Percentiles rank a stretch among this genome's conserved stretches.
Evolutionary conservation across 2,797 vertebrate species (phyloP).

Genomic region (Antrozous pallidus): DNA sequence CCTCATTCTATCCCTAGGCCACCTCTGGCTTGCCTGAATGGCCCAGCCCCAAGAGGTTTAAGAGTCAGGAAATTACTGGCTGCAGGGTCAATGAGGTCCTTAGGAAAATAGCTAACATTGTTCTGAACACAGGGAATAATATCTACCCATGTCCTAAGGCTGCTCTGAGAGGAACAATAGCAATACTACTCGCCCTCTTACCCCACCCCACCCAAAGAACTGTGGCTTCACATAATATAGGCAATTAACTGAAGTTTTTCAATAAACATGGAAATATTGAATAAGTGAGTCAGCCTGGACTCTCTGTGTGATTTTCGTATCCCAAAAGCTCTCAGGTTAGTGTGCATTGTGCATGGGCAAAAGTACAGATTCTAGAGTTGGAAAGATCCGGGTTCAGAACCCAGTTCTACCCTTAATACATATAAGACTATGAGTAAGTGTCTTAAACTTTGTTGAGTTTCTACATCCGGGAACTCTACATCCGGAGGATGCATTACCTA

Average conservation of each 20-base stretch:
- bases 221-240: neutral
- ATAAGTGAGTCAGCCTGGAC: neutral
- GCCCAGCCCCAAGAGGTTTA: neutral
- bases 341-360: neutral
- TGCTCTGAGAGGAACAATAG: conserved; percentile 1
- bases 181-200: neutral
- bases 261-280: neutral
- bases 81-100: conserved; percentile 14
- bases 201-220: neutral
- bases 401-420: neutral
- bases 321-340: neutral
- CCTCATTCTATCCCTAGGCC: neutral
- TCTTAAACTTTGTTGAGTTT: neutral
- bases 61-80: conserved; percentile 62
- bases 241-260: neutral
- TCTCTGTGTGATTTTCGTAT: neutral
- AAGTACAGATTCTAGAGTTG: neutral
- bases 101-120: conserved; percentile 60
- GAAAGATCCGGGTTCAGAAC: neutral
- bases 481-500: accelerated
- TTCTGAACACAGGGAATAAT: neutral
- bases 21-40: conserved; percentile 42
- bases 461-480: neutral
- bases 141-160: neutral
- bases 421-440: accelerated